Evolutionary conservation across 1,140 invertebrate species (phyloP), one percentile per base, ranked within the genome.

Genomic region (Zaprionus kolodkinae): DNA sequence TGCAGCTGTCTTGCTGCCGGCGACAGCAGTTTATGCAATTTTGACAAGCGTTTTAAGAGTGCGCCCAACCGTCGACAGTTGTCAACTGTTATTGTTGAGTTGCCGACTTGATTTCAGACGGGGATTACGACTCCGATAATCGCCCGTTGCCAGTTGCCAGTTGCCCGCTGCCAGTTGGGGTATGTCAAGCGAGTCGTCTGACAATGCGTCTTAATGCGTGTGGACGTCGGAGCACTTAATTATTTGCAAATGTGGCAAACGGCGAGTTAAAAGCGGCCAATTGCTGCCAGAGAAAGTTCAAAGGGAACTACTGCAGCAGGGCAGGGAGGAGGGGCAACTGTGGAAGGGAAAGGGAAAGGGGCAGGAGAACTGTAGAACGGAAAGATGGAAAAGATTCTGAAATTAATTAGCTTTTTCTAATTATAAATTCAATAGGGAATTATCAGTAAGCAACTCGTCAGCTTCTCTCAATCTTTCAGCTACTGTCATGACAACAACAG

Each of bases 31-130:
- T 88, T 83, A 88, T 84, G 78, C 78, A 84, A 88, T 88, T 88
- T 76, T 89, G 84, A 88, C 85, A 88, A 89, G 77, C 85, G 78
- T 78, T 74, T 87, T 88, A 87, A 83, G 79, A 79, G 83, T 74
- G 72, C 78, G 64, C 63, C 82, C 81, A 78, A 76, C 76, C 83
- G 83, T 82, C 74, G 84, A 89, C 84, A 88, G 84, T 88, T 88
- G 84, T 88, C 84, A 88, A 88, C 84, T 89, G 80, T 72, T 75
- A 89, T 88, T 88, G 83, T 69, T 45, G 43, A 40, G 48, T 62
- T 48, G 55, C 68, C 72, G 64, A 88, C 84, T 87, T 87, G 83
- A 88, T 87, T 87, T 80, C 77, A 61, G 73, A 73, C 80, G 76
- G 65, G 71, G 84, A 86, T 86, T 87, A 76, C 40, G 72, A 30